A percentile compares a stretch with the other conserved stretches of the same genome.
These are phyloP conservation scores for Cephus sareptanus DNA, from an alignment of 2,888 invertebrate genomes.

Conservation along the genomic window DNA sequence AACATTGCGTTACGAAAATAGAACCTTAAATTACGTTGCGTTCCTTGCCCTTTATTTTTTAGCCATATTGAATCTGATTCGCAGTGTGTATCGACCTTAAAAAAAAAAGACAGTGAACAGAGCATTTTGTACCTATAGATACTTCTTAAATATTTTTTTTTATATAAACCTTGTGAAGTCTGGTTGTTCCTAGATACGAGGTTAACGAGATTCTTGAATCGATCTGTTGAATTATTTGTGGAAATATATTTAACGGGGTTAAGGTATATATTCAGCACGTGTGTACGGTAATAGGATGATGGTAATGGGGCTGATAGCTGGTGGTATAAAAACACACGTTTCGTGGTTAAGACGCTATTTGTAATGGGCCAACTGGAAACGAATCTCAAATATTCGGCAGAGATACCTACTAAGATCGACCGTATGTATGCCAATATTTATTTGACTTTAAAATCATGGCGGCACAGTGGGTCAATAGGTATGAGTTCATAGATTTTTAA, in stretches of 20 bases:
- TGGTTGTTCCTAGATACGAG: background rate
- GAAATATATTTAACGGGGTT: background rate
- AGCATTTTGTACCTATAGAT: background rate
- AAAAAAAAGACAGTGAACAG: background rate
- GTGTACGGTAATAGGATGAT: background rate
- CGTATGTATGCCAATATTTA: background rate
- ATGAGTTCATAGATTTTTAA: background rate
- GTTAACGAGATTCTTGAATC: background rate
- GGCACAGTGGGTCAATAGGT: background rate
- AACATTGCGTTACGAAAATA: slow-evolving; percentile 12
- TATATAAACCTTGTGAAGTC: background rate
- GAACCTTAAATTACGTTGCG: background rate
- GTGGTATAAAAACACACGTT: background rate
- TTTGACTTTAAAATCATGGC: background rate
- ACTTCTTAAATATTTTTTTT: background rate
- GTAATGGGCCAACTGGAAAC: background rate
- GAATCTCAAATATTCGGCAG: background rate
- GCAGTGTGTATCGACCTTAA: background rate
- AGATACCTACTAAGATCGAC: background rate
- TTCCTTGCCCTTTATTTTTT: background rate
- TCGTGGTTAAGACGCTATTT: background rate
- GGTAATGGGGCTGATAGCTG: background rate
- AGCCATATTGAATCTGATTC: background rate
- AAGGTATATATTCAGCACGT: background rate
- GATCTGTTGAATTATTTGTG: background rate